phyloP scores from a whole-genome alignment of 1,140 invertebrate genomes.

The Phocides pigmalion region DNA sequence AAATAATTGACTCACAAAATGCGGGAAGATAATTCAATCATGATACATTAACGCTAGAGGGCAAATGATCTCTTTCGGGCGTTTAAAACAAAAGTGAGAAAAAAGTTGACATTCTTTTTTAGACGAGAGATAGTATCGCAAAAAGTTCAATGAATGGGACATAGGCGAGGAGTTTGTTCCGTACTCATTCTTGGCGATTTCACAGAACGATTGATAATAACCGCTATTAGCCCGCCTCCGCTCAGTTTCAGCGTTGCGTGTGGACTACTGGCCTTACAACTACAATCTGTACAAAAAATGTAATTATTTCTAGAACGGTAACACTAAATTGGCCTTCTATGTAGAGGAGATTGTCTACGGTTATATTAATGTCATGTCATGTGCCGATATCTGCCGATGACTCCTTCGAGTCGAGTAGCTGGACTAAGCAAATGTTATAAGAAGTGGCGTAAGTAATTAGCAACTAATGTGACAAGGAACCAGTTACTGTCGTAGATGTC shows the following conservation, averaged over 20 bases:
- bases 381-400: slow-evolving; percentile 45
- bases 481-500: slow-evolving; percentile 35
- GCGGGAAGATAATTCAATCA: slow-evolving; percentile 70
- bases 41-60: slow-evolving; percentile 55
- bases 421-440: slow-evolving; percentile 42
- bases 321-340: slow-evolving; percentile 62
- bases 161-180: slow-evolving; percentile 65
- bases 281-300: slow-evolving; percentile 59
- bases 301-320: slow-evolving; percentile 76
- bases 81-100: slow-evolving; percentile 51
- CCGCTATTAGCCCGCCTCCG: slow-evolving; percentile 68
- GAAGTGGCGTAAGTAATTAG: slow-evolving; percentile 46
- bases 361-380: slow-evolving; percentile 59
- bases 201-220: slow-evolving; percentile 75
- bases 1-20: slow-evolving; percentile 58
- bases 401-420: slow-evolving; percentile 38
- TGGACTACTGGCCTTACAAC: slow-evolving; percentile 60
- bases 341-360: slow-evolving; percentile 57
- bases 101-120: slow-evolving; percentile 65
- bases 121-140: slow-evolving; percentile 58
- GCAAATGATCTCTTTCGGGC: slow-evolving; percentile 60
- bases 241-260: slow-evolving; percentile 54
- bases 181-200: slow-evolving; percentile 75
- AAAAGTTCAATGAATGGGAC: slow-evolving; percentile 71
- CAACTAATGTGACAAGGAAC: slow-evolving; percentile 42